A percentile compares a stretch with the other conserved stretches of the same genome.
Evolutionary conservation across 2,888 invertebrate species (phyloP).

Genomic region (Andrena hattorfiana): DNA sequence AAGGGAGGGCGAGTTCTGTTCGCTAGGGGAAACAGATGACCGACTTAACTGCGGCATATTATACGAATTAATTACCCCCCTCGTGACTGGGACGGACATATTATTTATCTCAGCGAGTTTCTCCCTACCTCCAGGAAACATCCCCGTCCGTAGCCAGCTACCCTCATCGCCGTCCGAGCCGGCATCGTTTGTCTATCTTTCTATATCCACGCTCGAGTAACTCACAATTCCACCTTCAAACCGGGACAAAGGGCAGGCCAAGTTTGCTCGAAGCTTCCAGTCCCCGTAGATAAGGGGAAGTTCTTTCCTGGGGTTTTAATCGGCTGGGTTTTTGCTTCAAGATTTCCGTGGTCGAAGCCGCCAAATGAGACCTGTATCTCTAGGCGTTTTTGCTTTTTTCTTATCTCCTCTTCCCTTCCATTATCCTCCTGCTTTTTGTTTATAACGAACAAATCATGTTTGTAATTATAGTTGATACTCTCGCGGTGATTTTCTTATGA

Average conservation of each 20-base stretch:
- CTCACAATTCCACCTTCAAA: constrained; percentile 63
- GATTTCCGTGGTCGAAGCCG: constrained; percentile 17
- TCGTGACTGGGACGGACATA: constrained; percentile 80
- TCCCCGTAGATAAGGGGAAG: constrained; percentile 50
- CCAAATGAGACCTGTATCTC: constrained; percentile 22
- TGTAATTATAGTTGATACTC: too few relatives aligned
- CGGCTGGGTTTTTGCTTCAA: constrained; percentile 47
- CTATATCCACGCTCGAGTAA: constrained; percentile 76
- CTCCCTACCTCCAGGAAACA: constrained; percentile 62
- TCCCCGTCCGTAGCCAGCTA: constrained; percentile 59
- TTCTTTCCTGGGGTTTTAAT: constrained; percentile 53
- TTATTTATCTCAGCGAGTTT: constrained; percentile 80
- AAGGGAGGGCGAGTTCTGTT: constrained; percentile 46
- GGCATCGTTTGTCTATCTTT: constrained; percentile 80
- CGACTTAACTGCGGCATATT: constrained; percentile 84
- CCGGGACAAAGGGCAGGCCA: constrained; percentile 52
- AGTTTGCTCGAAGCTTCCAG: constrained; percentile 48
- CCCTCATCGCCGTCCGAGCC: constrained; percentile 72
- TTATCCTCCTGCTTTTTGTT: neutral
- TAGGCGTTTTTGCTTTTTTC: neutral
- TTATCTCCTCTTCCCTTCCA: neutral
- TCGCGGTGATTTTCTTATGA: too few relatives aligned
- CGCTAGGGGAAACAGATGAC: constrained; percentile 79
- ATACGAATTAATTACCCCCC: constrained; percentile 84
- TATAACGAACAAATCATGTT: too few relatives aligned